Evolutionary conservation across 92 coral and sea anemone genomes (phyloP), one percentile per base, ranked within the genome.

Genomic region (Zoanthus sansibaricus): DNA sequence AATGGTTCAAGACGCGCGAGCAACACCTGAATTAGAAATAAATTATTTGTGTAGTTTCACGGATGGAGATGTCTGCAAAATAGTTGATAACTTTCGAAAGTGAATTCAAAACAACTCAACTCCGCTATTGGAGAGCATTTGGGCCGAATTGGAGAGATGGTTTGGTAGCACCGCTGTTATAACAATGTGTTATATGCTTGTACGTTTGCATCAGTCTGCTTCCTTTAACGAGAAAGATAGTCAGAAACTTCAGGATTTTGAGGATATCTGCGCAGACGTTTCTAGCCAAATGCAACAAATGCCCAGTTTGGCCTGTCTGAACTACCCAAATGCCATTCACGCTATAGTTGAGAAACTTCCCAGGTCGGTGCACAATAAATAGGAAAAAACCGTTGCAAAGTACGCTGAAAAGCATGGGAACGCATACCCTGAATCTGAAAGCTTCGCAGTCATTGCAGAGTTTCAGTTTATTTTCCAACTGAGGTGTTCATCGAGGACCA

Each of bases 111-210:
- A 58, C 66, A 58, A 11, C 66, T 20, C 66, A 58, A 58, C 66
- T 58, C 0, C 66, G n/a, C 66, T 58, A 58, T 58, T 58, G 16
- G n/a, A 58, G n/a, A 58, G 66, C 66, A 20, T 58, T 58, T 58
- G 66, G 66, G 66, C 66, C n/a, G 93, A 92, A 72, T 42, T 92
- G 59, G 90, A 92, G 91, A 83, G 86, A 75, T 90, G 83, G 55
- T 92, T 90, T 79, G 91, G 95, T 49, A 92, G 91, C 84, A 45
- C 91, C 44, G 93, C 95, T n/a, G 86, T 72, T 32, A 90, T 77
- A 82, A 87, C 93, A 30, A 33, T n/a, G n/a, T 90, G 84, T 58
- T 84, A 90, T 78, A 56, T 87, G 54, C 58, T 93, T 59, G 89
- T 90, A 58, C 88, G 90, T 47, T 79, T 89, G 67, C 86, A 71